Evolutionary conservation across 2,797 vertebrate genomes (phyloP).

Genomic region (Monodelphis domestica): DNA sequence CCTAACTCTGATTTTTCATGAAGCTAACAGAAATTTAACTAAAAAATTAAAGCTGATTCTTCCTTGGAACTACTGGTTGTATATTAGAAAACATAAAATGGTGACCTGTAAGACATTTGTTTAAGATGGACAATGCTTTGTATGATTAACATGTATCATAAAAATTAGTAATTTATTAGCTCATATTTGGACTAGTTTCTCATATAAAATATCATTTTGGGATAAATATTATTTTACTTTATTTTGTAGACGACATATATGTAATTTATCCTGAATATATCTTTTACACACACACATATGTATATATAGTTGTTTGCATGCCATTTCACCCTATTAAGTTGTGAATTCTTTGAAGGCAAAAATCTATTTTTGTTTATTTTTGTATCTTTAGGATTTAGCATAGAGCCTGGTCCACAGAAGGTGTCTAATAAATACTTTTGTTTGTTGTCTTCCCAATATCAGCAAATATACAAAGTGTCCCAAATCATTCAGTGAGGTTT

Average conservation of each 20-base stretch:
- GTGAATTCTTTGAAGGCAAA: neutral
- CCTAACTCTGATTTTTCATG: slow-evolving; percentile 11
- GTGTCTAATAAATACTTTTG: neutral
- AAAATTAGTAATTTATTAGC: neutral
- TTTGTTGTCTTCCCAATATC: neutral
- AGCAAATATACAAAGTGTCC: neutral
- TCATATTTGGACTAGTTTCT: neutral
- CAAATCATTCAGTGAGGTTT: neutral
- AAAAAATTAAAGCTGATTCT: neutral
- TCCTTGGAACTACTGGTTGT: neutral
- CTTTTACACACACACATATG: too few relatives aligned
- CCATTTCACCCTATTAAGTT: neutral
- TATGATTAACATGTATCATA: neutral
- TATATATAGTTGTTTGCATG: neutral
- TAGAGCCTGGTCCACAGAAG: neutral
- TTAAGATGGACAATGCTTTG: neutral
- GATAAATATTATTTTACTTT: neutral
- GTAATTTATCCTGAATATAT: neutral
- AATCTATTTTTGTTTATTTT: neutral
- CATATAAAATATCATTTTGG: too few relatives aligned
- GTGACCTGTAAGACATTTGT: neutral
- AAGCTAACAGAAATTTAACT: slow-evolving; percentile 20
- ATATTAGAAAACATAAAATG: neutral
- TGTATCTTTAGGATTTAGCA: neutral
- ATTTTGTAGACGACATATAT: neutral